A percentile compares a stretch with the other conserved stretches of the same genome.
Evolutionary conservation across 2,888 invertebrate species (phyloP).

Genomic region (Caenorhabditis imperialis): DNA sequence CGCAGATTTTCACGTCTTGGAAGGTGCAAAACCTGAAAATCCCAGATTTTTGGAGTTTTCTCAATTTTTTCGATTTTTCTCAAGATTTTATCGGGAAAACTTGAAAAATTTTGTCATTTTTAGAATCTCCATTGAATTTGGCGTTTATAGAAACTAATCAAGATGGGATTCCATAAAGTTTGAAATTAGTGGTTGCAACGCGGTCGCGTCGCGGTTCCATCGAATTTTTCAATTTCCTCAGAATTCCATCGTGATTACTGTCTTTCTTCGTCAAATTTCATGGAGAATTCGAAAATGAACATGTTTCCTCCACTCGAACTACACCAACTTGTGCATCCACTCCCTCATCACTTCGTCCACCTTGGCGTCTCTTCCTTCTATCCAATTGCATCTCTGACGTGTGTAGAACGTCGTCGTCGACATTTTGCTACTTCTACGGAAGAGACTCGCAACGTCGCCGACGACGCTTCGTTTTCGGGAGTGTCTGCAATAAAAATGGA

Average conservation of each 20-base stretch:
- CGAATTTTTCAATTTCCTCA: too few species aligned
- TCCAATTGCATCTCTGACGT: slow-evolving; percentile 33
- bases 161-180: neutral
- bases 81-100: too few species aligned
- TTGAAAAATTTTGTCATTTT: too few species aligned
- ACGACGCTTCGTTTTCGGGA: slow-evolving; percentile 31
- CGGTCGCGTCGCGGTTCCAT: too few species aligned
- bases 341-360: slow-evolving; percentile 70
- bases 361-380: slow-evolving; percentile 61
- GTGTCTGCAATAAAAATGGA: slow-evolving; percentile 14
- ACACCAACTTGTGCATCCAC: slow-evolving; percentile 66
- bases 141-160: too few species aligned
- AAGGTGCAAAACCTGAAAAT: slow-evolving; percentile 74
- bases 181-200: too few species aligned
- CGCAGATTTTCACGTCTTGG: slow-evolving; percentile 66
- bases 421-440: slow-evolving; percentile 28
- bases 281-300: too few species aligned
- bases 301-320: too few species aligned
- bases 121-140: too few species aligned
- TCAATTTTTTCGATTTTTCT: too few species aligned
- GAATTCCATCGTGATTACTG: too few species aligned
- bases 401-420: slow-evolving; percentile 46
- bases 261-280: too few species aligned
- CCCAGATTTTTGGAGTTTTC: neutral
- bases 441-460: slow-evolving; percentile 28